Percentiles rank a stretch among this genome's conserved stretches.
These are phyloP conservation scores for Botia kubotai DNA, from an alignment of 2,797 vertebrate genomes.

Conservation along the genomic window DNA sequence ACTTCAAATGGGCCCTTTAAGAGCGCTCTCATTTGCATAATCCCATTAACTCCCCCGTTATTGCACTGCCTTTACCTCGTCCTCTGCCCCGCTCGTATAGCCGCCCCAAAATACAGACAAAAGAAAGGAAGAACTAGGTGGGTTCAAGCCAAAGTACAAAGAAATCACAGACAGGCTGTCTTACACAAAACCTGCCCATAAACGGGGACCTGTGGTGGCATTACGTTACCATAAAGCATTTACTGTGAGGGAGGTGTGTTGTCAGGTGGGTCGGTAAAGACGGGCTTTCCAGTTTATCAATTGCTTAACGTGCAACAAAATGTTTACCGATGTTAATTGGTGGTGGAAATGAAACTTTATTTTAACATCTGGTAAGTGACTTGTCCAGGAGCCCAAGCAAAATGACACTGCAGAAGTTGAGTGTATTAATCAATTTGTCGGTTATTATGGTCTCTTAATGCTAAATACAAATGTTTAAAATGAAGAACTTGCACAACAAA, in stretches of 20 bases:
- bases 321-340: neutral
- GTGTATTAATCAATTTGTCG: neutral
- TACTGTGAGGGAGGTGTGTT: neutral
- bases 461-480: neutral
- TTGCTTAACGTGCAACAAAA: neutral
- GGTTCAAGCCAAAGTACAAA: constrained; percentile 49
- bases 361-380: neutral
- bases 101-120: constrained; percentile 30
- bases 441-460: neutral
- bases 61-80: constrained; percentile 68
- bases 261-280: neutral
- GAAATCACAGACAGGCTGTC: constrained; percentile 45
- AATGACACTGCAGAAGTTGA: neutral
- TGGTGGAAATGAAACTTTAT: neutral
- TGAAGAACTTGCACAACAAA: neutral
- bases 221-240: constrained; percentile 15
- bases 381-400: neutral
- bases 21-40: constrained; percentile 70
- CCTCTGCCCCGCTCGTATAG: constrained; percentile 59
- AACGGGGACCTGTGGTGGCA: constrained; percentile 38
- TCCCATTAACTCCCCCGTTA: constrained; percentile 72
- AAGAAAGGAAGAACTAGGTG: constrained; percentile 51
- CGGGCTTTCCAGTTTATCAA: neutral
- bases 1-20: constrained; percentile 74
- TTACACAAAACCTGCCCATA: constrained; percentile 49